Evolutionary conservation across 1,140 invertebrate species (phyloP).

Genomic region (Drosophila asahinai): DNA sequence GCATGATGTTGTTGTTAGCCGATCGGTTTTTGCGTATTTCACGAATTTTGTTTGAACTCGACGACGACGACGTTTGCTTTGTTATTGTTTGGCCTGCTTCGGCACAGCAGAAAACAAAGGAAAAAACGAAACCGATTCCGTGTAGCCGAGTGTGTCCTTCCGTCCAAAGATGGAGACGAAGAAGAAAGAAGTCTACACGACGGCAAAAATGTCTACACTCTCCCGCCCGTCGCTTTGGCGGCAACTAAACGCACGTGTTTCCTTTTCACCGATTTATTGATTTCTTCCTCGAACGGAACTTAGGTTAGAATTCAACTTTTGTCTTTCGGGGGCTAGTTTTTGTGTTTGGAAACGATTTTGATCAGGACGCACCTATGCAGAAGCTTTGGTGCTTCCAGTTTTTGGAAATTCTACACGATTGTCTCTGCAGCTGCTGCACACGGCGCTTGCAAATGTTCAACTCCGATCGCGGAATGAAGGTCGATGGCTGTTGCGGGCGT

Average conservation of each 20-base stretch:
- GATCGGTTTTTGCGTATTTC: conserved; percentile 47
- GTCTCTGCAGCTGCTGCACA: conserved; percentile 52
- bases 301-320: conserved; percentile 41
- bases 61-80: conserved; percentile 43
- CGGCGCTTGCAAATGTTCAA: conserved; percentile 63
- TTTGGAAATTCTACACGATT: conserved; percentile 63
- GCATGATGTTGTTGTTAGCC: conserved; percentile 64
- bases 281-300: conserved; percentile 23
- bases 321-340: conserved; percentile 9
- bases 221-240: conserved; percentile 40
- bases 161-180: conserved; percentile 6
- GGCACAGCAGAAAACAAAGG: conserved; percentile 26
- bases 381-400: conserved; percentile 84
- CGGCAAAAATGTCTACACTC: conserved; percentile 38
- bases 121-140: conserved; percentile 14
- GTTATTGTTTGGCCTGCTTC: conserved; percentile 42
- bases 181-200: conserved; percentile 43
- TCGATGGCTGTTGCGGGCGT: conserved; percentile 50
- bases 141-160: conserved; percentile 50
- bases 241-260: conserved; percentile 59
- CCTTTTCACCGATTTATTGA: conserved; percentile 38
- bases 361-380: conserved; percentile 83
- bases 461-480: conserved; percentile 61
- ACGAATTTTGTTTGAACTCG: conserved; percentile 57
- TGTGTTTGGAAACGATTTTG: conserved; percentile 32